Evolutionary conservation across 1,140 invertebrate species (phyloP), one percentile per base, ranked within the genome.

Genomic region (Bilobella aurantiaca): DNA sequence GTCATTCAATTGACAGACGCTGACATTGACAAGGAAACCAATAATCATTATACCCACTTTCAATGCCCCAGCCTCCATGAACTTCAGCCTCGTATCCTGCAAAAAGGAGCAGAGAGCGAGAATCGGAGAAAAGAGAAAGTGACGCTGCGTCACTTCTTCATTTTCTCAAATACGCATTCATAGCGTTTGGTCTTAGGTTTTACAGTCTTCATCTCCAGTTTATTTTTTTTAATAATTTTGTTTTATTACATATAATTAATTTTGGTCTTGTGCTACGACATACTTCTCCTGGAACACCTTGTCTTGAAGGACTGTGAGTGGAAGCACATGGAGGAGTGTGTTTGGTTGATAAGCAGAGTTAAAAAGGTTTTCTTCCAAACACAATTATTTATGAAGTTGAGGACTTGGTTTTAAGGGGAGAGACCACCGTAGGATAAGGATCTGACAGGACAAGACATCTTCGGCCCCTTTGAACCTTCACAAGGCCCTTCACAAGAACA

Each of bases 401-500:
- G 25, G 49, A 53, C 5, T 8, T 53, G 49, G n/a, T n/a, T n/a
- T n/a, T n/a, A n/a, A 53, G 34, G 8, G 34, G 34, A 42, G 8
- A 18, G 49, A 53, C 49, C 23, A 53, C 49, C 49, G 23, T 23
- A 53, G 5, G 49, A 53, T 53, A 53, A 53, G 49, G 23, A 53
- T 53, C 49, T 53, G 49, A 53, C 49, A 53, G 49, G 12, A 53
- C 49, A 53, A 53, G 49, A 53, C 49, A 53, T 53, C 49, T 18
- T 53, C 49, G 49, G 49, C 23, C 21, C 25, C 49, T 53, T 53
- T 53, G 49, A 53, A 23, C 49, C 25, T 53, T 53, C 25, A 16
- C n/a, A n/a, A n/a, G n/a, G n/a, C n/a, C n/a, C n/a, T n/a, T n/a
- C n/a, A n/a, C n/a, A n/a, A n/a, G n/a, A n/a, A n/a, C n/a, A n/a